Conservation (phyloP, 2,797 vertebrate genomes). For the Artibeus lituratus region DNA sequence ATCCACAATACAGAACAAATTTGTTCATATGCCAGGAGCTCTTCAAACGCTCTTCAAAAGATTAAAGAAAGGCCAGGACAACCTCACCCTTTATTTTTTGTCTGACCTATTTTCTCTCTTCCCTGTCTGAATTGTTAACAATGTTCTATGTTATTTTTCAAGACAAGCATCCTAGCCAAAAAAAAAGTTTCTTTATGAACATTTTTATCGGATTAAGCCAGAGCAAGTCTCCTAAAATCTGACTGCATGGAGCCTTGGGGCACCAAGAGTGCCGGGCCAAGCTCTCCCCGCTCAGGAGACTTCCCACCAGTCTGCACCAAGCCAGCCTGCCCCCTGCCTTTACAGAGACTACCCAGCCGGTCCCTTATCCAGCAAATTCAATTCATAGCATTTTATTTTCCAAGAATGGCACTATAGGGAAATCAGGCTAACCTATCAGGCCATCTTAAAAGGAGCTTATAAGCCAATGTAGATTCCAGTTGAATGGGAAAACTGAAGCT, state of each 20-base stretch:
- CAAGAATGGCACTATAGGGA: conserved; percentile 61
- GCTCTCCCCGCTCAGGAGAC: conserved; percentile 67
- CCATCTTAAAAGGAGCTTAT: conserved; percentile 62
- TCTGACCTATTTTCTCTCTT: conserved; percentile 65
- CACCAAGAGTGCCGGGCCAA: conserved; percentile 50
- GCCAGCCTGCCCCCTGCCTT: neutral
- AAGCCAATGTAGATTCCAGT: conserved; percentile 60
- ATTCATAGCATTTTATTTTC: conserved; percentile 74
- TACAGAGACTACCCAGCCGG: conserved; percentile 46
- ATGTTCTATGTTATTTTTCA: conserved; percentile 54
- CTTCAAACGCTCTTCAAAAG: conserved; percentile 53
- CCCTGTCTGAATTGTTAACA: conserved; percentile 57
- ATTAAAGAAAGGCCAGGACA: conserved; percentile 56
- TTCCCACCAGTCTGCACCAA: conserved; percentile 34
- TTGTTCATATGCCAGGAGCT: conserved; percentile 54
- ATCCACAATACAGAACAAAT: conserved; percentile 46
- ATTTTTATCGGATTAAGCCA: conserved; percentile 74
- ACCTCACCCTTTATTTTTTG: neutral
- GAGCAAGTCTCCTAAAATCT: conserved; percentile 66
- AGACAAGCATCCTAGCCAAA: conserved; percentile 60
- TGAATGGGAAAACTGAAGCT: conserved; percentile 12
- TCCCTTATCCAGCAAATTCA: conserved; percentile 65
- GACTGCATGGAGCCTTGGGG: conserved; percentile 33
- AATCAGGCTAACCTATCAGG: conserved; percentile 61
- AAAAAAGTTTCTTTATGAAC: conserved; percentile 70